phyloP scores from a whole-genome alignment of 2,797 vertebrate species.

The Carduelis carduelis region DNA sequence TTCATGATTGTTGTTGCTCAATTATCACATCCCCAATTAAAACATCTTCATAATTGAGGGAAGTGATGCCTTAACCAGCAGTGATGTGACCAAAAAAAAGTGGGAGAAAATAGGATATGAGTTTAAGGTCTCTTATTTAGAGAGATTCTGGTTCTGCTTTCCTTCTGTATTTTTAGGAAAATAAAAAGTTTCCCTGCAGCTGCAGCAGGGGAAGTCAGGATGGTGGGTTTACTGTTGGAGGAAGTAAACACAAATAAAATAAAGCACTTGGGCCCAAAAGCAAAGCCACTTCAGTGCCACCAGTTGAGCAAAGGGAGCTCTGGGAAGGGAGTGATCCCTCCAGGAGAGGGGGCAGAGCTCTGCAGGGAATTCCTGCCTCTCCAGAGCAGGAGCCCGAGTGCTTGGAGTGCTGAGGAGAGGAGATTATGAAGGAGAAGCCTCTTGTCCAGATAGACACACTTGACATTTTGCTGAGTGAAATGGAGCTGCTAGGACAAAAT shows the following conservation, averaged over 20 bases:
- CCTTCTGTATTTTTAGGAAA: not conserved
- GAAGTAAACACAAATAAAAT: not conserved
- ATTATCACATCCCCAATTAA: not conserved
- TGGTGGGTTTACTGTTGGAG: not conserved
- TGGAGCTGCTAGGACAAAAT: not conserved
- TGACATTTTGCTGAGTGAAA: slow-evolving; percentile 11
- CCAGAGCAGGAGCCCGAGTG: not conserved
- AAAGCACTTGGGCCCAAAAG: not conserved
- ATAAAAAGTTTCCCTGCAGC: not conserved
- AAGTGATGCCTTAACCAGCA: not conserved
- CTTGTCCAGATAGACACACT: not conserved
- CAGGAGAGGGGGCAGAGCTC: not conserved
- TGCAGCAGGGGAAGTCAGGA: not conserved
- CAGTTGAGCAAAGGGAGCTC: not conserved
- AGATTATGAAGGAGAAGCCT: slow-evolving; percentile 11
- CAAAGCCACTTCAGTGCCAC: not conserved
- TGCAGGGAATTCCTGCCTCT: not conserved
- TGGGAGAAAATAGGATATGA: not conserved
- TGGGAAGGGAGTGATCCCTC: not conserved
- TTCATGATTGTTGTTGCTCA: accelerated
- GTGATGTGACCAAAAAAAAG: not conserved
- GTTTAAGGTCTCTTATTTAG: not conserved
- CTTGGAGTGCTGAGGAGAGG: not conserved
- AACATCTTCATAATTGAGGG: not conserved
- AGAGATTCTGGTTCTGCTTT: not conserved